phyloP scores from a whole-genome alignment of 1,140 invertebrate genomes.

The Sweltsa coloradensis region DNA sequence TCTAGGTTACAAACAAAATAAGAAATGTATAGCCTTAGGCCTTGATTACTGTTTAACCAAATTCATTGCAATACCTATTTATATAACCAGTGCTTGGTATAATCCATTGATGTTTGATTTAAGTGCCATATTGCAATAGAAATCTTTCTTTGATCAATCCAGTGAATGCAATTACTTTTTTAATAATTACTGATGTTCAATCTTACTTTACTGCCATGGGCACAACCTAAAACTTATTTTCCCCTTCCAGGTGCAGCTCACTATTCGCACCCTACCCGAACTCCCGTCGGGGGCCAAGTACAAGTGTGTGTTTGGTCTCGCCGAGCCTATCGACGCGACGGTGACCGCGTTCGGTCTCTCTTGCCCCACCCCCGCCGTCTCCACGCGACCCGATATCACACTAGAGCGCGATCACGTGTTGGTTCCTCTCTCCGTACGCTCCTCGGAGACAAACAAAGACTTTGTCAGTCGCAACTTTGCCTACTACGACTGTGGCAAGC shows the following conservation, averaged over 20 bases:
- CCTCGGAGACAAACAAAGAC: slow-evolving; percentile 88
- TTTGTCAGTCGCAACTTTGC: slow-evolving; percentile 89
- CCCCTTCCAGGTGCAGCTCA: slow-evolving; percentile 53
- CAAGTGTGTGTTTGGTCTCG: slow-evolving; percentile 79
- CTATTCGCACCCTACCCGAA: slow-evolving; percentile 80
- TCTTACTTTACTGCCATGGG: no score
- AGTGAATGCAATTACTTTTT: no score
- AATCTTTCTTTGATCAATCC: no score
- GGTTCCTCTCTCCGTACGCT: slow-evolving; percentile 84
- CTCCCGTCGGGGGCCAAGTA: slow-evolving; percentile 81
- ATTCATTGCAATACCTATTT: no score
- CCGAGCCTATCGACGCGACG: slow-evolving; percentile 73
- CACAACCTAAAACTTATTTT: slow-evolving; percentile 6
- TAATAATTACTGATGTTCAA: no score
- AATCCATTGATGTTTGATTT: no score
- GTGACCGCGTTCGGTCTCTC: slow-evolving; percentile 67
- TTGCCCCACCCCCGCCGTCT: slow-evolving; percentile 71
- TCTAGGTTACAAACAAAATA: no score
- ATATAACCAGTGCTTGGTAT: no score
- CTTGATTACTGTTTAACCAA: no score
- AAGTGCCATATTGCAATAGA: no score
- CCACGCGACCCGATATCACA: slow-evolving; percentile 64
- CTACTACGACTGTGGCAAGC: slow-evolving; percentile 86
- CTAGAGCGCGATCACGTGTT: slow-evolving; percentile 67
- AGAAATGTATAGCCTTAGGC: no score